Evolutionary conservation across 2,113 vertebrate species (phyloP).

Genomic region (Microcebus griseorufus): DNA sequence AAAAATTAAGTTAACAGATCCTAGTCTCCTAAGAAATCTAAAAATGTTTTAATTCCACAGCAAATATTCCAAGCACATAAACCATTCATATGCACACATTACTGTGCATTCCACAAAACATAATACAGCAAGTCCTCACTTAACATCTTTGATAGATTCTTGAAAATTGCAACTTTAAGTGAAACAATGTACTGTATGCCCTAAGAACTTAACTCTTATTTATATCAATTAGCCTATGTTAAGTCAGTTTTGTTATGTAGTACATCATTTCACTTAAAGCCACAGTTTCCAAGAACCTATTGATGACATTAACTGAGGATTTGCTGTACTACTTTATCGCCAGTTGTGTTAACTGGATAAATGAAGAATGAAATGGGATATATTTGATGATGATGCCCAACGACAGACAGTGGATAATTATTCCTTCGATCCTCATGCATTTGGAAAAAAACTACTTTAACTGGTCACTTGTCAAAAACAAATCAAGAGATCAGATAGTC

Average conservation of each 20-base stretch:
- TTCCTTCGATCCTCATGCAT: neutral
- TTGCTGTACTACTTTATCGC: neutral
- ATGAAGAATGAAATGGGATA: neutral
- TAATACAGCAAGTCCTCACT: neutral
- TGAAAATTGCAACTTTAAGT: neutral
- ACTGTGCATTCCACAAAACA: neutral
- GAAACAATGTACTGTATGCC: neutral
- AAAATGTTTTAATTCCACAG: neutral
- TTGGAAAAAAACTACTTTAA: neutral
- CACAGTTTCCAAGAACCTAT: neutral
- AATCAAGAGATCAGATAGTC: neutral
- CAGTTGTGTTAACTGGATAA: neutral
- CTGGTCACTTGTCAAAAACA: neutral
- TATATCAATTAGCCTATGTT: too few relatives aligned
- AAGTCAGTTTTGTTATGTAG: neutral
- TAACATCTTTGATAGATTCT: neutral
- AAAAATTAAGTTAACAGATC: neutral
- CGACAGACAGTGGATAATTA: neutral
- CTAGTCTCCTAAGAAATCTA: slow-evolving; percentile 10
- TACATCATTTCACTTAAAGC: neutral
- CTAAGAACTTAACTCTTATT: too few relatives aligned
- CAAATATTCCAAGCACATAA: neutral
- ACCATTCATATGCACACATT: neutral
- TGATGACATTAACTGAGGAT: neutral
- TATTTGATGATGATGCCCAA: neutral